phyloP scores from a whole-genome alignment of 2,113 vertebrate genomes.

The Phalacrocorax pelagicus region DNA sequence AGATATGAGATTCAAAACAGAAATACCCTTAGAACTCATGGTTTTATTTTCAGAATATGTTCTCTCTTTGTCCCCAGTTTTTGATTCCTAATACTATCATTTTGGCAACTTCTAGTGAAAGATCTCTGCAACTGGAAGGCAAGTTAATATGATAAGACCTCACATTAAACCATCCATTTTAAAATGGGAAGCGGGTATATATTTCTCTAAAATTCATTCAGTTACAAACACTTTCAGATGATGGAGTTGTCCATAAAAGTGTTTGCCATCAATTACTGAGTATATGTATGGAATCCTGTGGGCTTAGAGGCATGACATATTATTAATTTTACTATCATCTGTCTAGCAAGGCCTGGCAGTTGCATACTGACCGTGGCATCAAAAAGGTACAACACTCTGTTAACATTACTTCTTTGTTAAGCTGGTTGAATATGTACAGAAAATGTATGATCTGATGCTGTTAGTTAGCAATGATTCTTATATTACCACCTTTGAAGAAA shows the following conservation, averaged over 20 bases:
- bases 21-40: constrained; percentile 30
- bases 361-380: neutral
- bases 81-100: neutral
- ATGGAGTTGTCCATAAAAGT: neutral
- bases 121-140: neutral
- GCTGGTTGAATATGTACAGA: neutral
- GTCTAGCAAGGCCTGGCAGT: neutral
- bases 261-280: neutral
- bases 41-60: constrained; percentile 1
- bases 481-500: neutral
- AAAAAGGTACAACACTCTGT: neutral
- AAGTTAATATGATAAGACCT: neutral
- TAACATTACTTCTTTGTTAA: neutral
- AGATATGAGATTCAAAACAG: constrained; percentile 45
- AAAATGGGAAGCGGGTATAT: neutral
- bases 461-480: neutral
- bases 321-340: neutral
- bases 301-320: neutral
- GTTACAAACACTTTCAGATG: neutral
- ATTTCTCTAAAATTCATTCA: neutral
- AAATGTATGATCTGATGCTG: neutral
- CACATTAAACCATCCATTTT: neutral
- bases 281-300: neutral
- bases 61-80: neutral
- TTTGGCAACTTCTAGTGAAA: neutral